phyloP scores from a whole-genome alignment of 2,113 vertebrate genomes.

The Pholis gunnellus region DNA sequence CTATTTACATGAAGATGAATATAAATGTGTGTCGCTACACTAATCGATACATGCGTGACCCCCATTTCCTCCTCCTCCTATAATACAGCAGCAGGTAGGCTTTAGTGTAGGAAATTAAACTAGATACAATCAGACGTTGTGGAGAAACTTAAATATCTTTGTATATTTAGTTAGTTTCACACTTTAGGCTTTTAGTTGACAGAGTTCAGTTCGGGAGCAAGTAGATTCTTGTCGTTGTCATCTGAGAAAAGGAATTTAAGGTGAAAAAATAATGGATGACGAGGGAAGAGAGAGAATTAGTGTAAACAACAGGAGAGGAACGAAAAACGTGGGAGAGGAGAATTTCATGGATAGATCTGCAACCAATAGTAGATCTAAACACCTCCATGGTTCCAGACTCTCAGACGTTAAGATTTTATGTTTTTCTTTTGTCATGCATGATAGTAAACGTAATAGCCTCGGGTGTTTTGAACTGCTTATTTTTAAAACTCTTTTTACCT shows the following conservation, averaged over 20 bases:
- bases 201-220: not conserved
- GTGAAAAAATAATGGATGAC: not conserved
- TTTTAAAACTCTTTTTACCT: constrained; percentile 5
- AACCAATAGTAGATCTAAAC: not conserved
- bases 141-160: not conserved
- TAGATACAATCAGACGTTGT: not conserved
- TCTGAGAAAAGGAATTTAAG: not conserved
- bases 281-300: not conserved
- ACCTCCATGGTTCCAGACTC: not conserved
- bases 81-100: not conserved
- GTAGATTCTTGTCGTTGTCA: not conserved
- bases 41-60: constrained; percentile 39
- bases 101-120: not conserved
- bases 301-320: not conserved
- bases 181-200: not conserved
- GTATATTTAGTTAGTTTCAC: not conserved
- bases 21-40: not conserved
- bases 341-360: not conserved
- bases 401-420: not conserved
- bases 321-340: not conserved
- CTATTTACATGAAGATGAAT: constrained; percentile 12
- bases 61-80: constrained; percentile 9
- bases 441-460: not conserved
- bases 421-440: not conserved
- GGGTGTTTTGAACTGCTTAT: not conserved